Percentiles rank a stretch among this genome's conserved stretches.
phyloP scores from a whole-genome alignment of 2,113 vertebrate genomes.

The Pantherophis guttatus region DNA sequence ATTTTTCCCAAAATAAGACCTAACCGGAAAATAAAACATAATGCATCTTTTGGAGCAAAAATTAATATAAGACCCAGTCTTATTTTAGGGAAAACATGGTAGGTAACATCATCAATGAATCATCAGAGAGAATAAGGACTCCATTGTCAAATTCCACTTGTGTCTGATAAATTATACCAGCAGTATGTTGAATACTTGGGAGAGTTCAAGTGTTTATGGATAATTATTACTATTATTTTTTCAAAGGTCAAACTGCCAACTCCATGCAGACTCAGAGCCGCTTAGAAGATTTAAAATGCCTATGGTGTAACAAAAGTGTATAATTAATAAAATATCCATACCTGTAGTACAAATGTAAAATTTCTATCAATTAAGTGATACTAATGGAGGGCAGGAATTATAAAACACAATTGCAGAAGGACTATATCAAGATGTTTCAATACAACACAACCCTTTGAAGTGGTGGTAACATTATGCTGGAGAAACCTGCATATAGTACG shows the following conservation, averaged over 20 bases:
- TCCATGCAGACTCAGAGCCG: not conserved
- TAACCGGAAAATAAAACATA: too few relatives aligned
- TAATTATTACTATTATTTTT: not conserved
- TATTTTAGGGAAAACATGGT: too few relatives aligned
- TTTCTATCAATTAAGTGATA: not conserved
- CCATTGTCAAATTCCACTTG: not conserved
- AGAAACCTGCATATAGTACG: too few relatives aligned
- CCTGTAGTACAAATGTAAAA: not conserved
- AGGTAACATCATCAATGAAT: too few relatives aligned
- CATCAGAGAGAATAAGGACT: too few relatives aligned
- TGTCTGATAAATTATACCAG: not conserved
- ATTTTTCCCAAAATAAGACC: too few relatives aligned
- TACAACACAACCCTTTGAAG: not conserved
- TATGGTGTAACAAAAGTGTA: not conserved
- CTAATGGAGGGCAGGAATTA: not conserved
- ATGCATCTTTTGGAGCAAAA: too few relatives aligned
- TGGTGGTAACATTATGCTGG: not conserved
- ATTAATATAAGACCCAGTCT: too few relatives aligned
- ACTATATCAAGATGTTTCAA: not conserved
- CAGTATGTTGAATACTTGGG: not conserved
- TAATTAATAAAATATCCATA: not conserved
- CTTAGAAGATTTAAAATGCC: not conserved
- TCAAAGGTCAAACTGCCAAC: not conserved
- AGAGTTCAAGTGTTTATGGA: not conserved
- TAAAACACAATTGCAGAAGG: not conserved